A percentile compares a stretch with the other conserved stretches of the same genome.
Evolutionary conservation across 2,113 vertebrate species (phyloP).

Genomic region (Poicephalus gulielmi): DNA sequence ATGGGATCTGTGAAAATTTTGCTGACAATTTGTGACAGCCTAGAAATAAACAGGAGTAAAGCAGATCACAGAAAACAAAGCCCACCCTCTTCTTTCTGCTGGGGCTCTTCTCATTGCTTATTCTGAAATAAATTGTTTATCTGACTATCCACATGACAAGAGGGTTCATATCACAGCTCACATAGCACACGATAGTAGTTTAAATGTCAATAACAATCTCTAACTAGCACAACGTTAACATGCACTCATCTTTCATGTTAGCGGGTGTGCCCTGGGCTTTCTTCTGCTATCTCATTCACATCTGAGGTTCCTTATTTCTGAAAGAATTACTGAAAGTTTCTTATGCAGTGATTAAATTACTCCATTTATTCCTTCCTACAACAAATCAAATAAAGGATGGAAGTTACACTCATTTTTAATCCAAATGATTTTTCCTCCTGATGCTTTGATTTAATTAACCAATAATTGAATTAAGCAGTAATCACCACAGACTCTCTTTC

Average conservation of each 20-base stretch:
- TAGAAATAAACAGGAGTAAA: background rate
- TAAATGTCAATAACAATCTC: conserved; percentile 20
- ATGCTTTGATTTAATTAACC: conserved; percentile 64
- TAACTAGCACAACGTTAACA: background rate
- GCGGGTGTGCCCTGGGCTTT: background rate
- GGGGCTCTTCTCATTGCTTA: background rate
- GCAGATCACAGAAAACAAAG: background rate
- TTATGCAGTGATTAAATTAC: conserved; percentile 41
- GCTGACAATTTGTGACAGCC: background rate
- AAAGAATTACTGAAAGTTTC: conserved; percentile 49
- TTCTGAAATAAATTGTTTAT: background rate
- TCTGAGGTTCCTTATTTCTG: conserved; percentile 15
- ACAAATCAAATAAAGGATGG: conserved; percentile 61
- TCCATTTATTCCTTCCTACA: conserved; percentile 46
- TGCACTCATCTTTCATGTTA: background rate
- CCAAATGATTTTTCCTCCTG: conserved; percentile 43
- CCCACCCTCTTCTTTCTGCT: background rate
- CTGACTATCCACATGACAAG: background rate
- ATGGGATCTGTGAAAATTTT: background rate
- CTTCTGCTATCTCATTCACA: background rate
- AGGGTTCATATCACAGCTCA: background rate
- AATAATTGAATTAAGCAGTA: conserved; percentile 45
- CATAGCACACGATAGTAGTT: background rate
- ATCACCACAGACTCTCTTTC: background rate
- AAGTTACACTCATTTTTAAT: conserved; percentile 61